These are phyloP conservation scores for Cyanoliseus patagonus DNA, from an alignment of 2,113 vertebrate genomes.

Conservation along the genomic window DNA sequence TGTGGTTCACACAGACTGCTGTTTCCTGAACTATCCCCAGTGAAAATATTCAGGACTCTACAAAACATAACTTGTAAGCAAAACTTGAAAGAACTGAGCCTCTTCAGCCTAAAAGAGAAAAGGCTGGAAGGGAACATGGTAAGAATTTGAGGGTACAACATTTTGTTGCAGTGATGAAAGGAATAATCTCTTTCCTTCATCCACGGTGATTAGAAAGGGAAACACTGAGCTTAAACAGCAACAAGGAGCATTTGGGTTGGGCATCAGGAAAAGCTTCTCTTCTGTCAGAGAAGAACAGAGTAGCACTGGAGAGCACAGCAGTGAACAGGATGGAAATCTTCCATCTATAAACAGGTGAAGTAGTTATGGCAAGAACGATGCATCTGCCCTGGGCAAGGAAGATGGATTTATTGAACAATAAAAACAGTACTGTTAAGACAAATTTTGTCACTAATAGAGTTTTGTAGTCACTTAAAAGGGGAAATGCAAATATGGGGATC, in stretches of 20 bases:
- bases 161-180: not conserved
- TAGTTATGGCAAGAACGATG: not conserved
- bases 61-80: not conserved
- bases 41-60: not conserved
- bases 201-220: not conserved
- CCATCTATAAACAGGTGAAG: not conserved
- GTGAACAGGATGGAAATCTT: not conserved
- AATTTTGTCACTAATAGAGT: not conserved
- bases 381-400: rapidly evolving
- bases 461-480: not conserved
- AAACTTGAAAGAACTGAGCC: not conserved
- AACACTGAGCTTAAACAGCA: not conserved
- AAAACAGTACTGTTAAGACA: not conserved
- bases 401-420: not conserved
- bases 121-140: not conserved
- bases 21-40: not conserved
- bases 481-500: not conserved
- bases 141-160: not conserved
- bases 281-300: not conserved
- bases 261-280: not conserved
- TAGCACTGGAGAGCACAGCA: not conserved
- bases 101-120: not conserved
- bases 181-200: not conserved
- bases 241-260: not conserved
- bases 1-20: not conserved